Base-by-base conservation (phyloP, 2,888 invertebrate species). In the Pseudolycoriella hygida region DNA sequence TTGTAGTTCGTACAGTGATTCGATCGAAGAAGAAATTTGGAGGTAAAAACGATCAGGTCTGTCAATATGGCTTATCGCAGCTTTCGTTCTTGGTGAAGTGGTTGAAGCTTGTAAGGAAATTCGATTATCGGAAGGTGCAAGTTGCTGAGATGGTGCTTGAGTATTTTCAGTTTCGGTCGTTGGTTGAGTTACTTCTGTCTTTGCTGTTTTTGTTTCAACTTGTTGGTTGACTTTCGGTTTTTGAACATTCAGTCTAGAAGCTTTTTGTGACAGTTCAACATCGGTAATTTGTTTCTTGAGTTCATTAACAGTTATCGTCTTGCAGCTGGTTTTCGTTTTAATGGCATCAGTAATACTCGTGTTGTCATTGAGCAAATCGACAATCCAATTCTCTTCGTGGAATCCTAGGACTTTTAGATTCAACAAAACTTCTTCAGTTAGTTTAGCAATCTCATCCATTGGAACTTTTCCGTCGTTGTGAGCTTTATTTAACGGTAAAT, bases 21-120 rank as follows among this genome's bases (percentile, higher is more conserved):
- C 63, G 0, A 71, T 53, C 45, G 77, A 73, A 25, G 76, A 72
- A 1, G 61, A 54, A 54, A 75, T 67, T 57, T 84, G 83, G 11
- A 85, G 63, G 71, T 81, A 86, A 61, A 86, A 82, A 52, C 80
- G 76, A 32, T 74, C 76, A 0, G 85, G 84, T 40, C 75, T 74
- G 56, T 84, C 82, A n/a, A 76, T 72, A 53, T 85, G 84, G 49
- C 78, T 71, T 25, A 84, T 72, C 50, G 68, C 67, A 0, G 76
- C 77, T 45, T 68, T 67, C 0, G 18, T 18, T 40, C 18, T 34
- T n/a, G n/a, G n/a, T n/a, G n/a, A n/a, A n/a, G n/a, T n/a, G n/a
- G n/a, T n/a, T n/a, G n/a, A n/a, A n/a, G n/a, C n/a, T 30, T 30
- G 8, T 14, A 38, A 5, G 14, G 10, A n/a, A 12, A n/a, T 38